Evolutionary conservation across 2,113 vertebrate species (phyloP), one percentile per base, ranked within the genome.

Genomic region (Nibea coibor): DNA sequence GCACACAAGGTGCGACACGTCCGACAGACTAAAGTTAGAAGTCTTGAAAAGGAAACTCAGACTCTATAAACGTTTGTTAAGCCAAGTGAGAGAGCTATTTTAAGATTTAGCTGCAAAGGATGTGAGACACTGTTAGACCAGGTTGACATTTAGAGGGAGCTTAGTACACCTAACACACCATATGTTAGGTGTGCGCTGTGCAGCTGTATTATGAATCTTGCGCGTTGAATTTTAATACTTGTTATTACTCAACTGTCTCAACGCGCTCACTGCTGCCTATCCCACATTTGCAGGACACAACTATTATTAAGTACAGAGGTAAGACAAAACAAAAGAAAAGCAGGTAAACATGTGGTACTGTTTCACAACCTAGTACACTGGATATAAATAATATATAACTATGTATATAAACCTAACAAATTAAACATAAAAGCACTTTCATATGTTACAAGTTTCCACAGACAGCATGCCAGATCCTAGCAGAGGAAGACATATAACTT

Each of bases 11-110:
- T 16, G 1, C 2, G 3, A 35, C 26, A 50, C 57, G 42, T 56
- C 4, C 8, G 20, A 62, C 14, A 19, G 43, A 57, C 78, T 75
- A 61, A 68, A 64, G 54, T 78, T 81, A 78, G 53, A 78, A 5
- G 53, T 77, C n/a, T 70, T 78, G 62, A 47, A 81, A 51, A 42
- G 71, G 31, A 51, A 85, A 75, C 39, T 58, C 28, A 42, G 24
- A 42, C 50, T 64, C 54, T 75, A 69, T 63, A 64, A 83, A 81
- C 7, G 51, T 72, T 39, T 75, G 20, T 76, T 67, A 10, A 42
- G 28, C 22, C 14, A 53, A 31, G 77, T 31, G 26, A 53, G 47
- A 43, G 43, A 31, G 43, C 62, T 76, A 79, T 86, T 72, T 85
- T 64, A 72, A 43, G 65, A 62, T 19, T 54, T 3, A 68, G 28